Base-by-base conservation (phyloP, 2,113 vertebrate genomes). In the Anoplopoma fimbria region DNA sequence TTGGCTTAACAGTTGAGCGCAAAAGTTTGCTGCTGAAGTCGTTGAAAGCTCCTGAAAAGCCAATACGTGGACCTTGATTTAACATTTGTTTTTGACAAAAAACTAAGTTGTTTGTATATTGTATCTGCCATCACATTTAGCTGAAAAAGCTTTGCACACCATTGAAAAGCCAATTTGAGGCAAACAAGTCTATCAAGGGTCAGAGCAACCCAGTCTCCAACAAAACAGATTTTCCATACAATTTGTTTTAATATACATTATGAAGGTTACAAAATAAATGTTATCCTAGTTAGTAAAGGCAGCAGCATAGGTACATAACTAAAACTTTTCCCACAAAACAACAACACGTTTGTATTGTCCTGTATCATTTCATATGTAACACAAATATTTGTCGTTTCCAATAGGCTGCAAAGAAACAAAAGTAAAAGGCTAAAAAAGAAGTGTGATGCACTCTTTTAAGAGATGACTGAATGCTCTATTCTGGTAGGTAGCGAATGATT, bases 401-500 rank as follows among this genome's bases (percentile, higher is more conserved):
- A 6, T 51, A 1, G 9, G 29, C 21, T 25, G 6, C 40, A 45
- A 51, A 42, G 29, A 14, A 47, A 7, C 6, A 42, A 25, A 57
- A 63, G 23, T 71, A 51, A 1, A 58, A 53, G 10, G 9, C 25
- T 14, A 21, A 1, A 62, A 40, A 40, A 45, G 57, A 36, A 29
- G 40, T 51, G 31, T 29, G 60, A 27, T 72, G n/a, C 31, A 79
- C 25, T 64, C 70, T 82, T 81, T 81, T 40, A 40, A 81, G 47
- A 77, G 71, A 76, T 82, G 77, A 85, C 49, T 77, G 58, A 80
- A 84, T 40, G 33, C 33, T 72, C 70, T 88, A 34, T 78, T 82
- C 55, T 86, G 57, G 81, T 42, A 45, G n/a, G 81, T 58, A 40
- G 33, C 19, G 17, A 69, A 25, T 88, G 82, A 91, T 92, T 91